phyloP scores from a whole-genome alignment of 2,113 vertebrate genomes.

The Coracopsis vasa region DNA sequence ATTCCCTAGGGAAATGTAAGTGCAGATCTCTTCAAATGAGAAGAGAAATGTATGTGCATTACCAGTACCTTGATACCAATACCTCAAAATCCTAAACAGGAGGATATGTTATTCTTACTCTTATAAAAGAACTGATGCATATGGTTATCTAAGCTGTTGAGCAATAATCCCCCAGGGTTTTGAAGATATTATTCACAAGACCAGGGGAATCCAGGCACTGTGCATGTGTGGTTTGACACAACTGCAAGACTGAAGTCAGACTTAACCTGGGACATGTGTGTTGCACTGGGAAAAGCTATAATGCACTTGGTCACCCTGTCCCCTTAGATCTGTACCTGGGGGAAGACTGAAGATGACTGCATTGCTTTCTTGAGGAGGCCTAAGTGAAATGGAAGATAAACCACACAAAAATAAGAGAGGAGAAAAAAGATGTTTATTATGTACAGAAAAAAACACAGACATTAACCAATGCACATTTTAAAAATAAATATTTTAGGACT shows the following conservation, averaged over 20 bases:
- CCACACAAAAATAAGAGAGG: background rate
- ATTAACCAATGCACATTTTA: background rate
- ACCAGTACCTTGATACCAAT: background rate
- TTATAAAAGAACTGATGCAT: background rate
- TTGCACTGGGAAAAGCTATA: background rate
- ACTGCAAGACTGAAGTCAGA: background rate
- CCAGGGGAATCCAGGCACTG: background rate
- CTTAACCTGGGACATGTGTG: background rate
- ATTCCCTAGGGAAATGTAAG: background rate
- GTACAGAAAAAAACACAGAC: background rate
- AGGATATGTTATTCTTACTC: background rate
- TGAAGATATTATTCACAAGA: background rate
- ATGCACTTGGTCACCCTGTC: background rate
- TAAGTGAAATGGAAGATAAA: background rate
- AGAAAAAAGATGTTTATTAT: background rate
- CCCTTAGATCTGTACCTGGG: background rate
- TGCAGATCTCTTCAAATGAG: background rate
- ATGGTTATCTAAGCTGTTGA: background rate
- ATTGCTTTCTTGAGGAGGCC: background rate
- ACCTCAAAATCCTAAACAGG: background rate
- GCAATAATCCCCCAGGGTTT: background rate
- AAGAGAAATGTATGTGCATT: background rate
- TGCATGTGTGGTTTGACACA: background rate
- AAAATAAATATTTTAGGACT: background rate
- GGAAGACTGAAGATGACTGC: background rate